Evolutionary conservation across 1,140 invertebrate species (phyloP).

Genomic region (Yoshiicerus persimilis): DNA sequence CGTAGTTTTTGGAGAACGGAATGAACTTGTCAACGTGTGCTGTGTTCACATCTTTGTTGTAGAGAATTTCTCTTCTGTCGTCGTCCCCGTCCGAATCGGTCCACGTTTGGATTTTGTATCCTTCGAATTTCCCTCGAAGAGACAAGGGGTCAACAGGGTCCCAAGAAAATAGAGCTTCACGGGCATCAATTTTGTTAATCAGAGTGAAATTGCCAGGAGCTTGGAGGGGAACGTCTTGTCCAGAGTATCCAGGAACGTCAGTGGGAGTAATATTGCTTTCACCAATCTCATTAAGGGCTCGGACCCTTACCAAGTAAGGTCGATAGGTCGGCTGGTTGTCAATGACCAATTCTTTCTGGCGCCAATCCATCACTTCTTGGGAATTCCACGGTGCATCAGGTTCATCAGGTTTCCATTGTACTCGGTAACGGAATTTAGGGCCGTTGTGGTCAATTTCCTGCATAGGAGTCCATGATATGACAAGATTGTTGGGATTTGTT

Average conservation of each 20-base stretch:
- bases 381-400: slow-evolving; percentile 67
- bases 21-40: slow-evolving; percentile 82
- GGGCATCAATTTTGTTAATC: slow-evolving; percentile 69
- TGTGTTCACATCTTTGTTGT: slow-evolving; percentile 70
- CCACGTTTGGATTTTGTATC: slow-evolving; percentile 96
- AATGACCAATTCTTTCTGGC: slow-evolving; percentile 65
- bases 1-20: slow-evolving; percentile 86
- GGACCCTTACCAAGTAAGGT: slow-evolving; percentile 86
- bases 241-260: slow-evolving; percentile 87
- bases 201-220: slow-evolving; percentile 84
- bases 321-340: slow-evolving; percentile 88
- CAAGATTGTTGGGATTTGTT: slow-evolving; percentile 81
- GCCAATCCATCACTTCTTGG: slow-evolving; percentile 77
- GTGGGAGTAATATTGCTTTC: slow-evolving; percentile 79
- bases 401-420: slow-evolving; percentile 82
- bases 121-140: slow-evolving; percentile 86
- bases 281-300: slow-evolving; percentile 86
- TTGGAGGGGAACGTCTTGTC: slow-evolving; percentile 83
- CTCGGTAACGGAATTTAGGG: slow-evolving; percentile 85
- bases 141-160: slow-evolving; percentile 72
- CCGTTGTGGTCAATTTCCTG: slow-evolving; percentile 95
- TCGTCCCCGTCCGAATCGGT: slow-evolving; percentile 73
- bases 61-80: slow-evolving; percentile 73
- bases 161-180: slow-evolving; percentile 80
- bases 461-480: slow-evolving; percentile 95